Base-by-base conservation (phyloP, 2,113 vertebrate species). In the Choloepus hoffmanni region DNA sequence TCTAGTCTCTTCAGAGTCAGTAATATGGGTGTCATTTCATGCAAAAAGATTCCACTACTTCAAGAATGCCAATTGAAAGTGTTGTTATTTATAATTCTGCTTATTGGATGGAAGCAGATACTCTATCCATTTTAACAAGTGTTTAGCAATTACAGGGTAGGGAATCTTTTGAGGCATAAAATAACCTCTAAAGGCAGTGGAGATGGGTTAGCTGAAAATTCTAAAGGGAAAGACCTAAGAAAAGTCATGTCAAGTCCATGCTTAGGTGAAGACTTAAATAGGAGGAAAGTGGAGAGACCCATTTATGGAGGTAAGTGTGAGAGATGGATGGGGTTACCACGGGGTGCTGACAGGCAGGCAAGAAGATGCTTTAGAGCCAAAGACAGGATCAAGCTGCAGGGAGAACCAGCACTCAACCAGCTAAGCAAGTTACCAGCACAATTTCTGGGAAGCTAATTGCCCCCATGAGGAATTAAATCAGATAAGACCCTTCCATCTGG, bases 191-290 rank as follows among this genome's bases (percentile, higher is more conserved):
- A 85, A 88, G 45, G 21, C 76, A 50, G 2, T 84, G 8, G 36
- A 95, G 30, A 68, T 93, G 72, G 28, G 4, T 76, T 85, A 45
- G 15, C 45, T 83, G 48, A 5, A 73, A 91, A 93, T 85, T 93
- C 45, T 30, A 76, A 7, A 1, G 11, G 28, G 7, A 43, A 90
- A 9, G 11, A 28, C 53, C 24, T 94, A n/a, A 68, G 7, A 58
- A 85, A 78, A 89, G 40, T 89, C 74, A 87, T 40, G 76, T n/a
- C 21, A 89, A 70, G 19, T 63, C 24, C 24, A 62, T 9, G 33
- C 33, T 74, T 70, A 89, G 11, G 23, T 89, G 14, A 89, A 93
- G 86, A 67, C 33, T 74, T 84, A 62, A 9, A 26, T 24, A 67
- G 93, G 50, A 95, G 8, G 88, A 21, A 12, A 53, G n/a, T 18